Conservation (phyloP, 2,888 invertebrate genomes). For the Hypselothyrea guttata region DNA sequence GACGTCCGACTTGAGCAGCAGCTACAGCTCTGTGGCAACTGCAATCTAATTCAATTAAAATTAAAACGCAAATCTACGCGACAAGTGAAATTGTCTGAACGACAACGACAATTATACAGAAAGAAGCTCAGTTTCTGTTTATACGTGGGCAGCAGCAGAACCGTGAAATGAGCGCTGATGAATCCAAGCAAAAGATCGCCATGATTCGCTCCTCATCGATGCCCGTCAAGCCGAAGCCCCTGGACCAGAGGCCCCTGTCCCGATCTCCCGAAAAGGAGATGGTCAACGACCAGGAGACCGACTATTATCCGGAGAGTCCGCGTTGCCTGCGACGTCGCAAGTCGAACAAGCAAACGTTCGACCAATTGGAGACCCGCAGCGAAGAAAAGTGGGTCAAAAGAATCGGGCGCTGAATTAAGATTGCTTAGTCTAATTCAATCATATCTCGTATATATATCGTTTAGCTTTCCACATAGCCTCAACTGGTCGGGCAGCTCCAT, state of each 20-base stretch:
- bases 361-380: slow-evolving; percentile 69
- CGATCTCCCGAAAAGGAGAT: slow-evolving; percentile 81
- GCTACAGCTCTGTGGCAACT: slow-evolving; percentile 26
- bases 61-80: slow-evolving; percentile 67
- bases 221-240: slow-evolving; percentile 80
- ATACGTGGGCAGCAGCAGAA: slow-evolving; percentile 45
- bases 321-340: slow-evolving; percentile 57
- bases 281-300: slow-evolving; percentile 62
- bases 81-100: slow-evolving; percentile 66
- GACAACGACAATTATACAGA: slow-evolving; percentile 48
- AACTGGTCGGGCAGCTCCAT: slow-evolving; percentile 81
- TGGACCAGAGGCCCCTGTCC: slow-evolving; percentile 70
- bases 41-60: slow-evolving; percentile 76
- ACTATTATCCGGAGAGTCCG: slow-evolving; percentile 79
- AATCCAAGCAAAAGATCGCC: slow-evolving; percentile 29
- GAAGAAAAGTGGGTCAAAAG: slow-evolving; percentile 71
- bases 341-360: slow-evolving; percentile 42
- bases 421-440: slow-evolving; percentile 12
- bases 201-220: slow-evolving; percentile 80
- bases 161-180: slow-evolving; percentile 41
- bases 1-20: slow-evolving; percentile 36
- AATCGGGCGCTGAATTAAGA: background rate
- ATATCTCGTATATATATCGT: slow-evolving; percentile 1
- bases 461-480: slow-evolving; percentile 65
- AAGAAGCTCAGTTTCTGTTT: slow-evolving; percentile 41